Evolutionary conservation across 1,140 invertebrate genomes (phyloP).

Genomic region (Cryptotermes secundus): DNA sequence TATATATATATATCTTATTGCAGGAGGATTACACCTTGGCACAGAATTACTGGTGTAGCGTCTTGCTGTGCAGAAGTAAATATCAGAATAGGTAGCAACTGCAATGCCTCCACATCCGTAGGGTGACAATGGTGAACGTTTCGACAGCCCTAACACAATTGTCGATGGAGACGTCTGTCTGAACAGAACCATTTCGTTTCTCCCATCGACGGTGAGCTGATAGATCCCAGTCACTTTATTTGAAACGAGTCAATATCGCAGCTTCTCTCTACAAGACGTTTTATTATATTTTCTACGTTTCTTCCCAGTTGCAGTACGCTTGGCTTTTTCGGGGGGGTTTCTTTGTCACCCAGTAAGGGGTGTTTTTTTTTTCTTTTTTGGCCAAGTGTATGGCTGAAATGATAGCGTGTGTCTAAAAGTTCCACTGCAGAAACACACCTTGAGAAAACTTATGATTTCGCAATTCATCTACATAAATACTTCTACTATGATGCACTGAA

Average conservation of each 20-base stretch:
- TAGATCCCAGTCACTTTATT: not conserved
- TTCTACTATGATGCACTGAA: no score
- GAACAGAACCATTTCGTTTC: slow-evolving; percentile 11
- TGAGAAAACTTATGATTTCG: no score
- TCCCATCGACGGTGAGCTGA: not conserved
- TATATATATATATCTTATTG: no score
- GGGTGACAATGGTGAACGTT: not conserved
- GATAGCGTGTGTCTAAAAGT: not conserved
- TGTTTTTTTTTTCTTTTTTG: not conserved
- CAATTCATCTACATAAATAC: no score
- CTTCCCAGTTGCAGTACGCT: not conserved
- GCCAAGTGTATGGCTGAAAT: not conserved
- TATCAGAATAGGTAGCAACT: not conserved
- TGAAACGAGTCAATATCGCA: not conserved
- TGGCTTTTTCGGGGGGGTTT: not conserved
- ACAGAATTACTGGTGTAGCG: not conserved
- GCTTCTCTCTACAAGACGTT: not conserved
- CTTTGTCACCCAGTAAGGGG: not conserved
- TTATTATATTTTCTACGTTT: slow-evolving; percentile 15
- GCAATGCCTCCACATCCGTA: not conserved
- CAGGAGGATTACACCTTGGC: no score
- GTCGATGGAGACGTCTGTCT: not conserved
- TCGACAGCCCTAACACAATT: not conserved
- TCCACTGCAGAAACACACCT: not conserved
- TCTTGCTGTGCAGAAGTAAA: not conserved